Percentiles rank a stretch among this genome's conserved stretches.
Evolutionary conservation across 1,140 invertebrate genomes (phyloP).

Genomic region (Scaptomyza graminum): DNA sequence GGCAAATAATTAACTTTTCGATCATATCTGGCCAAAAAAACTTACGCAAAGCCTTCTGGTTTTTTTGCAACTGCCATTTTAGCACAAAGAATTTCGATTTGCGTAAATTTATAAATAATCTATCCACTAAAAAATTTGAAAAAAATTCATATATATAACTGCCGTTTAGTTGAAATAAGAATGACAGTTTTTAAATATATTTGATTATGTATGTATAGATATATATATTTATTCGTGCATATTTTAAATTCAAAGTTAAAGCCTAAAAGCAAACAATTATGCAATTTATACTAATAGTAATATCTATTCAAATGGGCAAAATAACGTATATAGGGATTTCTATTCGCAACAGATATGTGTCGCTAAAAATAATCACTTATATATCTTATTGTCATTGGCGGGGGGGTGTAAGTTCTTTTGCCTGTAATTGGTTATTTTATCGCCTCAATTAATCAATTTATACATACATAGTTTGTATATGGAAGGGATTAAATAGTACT

Average conservation of each 20-base stretch:
- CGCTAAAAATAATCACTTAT: conserved; percentile 42
- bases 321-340: conserved; percentile 10
- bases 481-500: conserved; percentile 46
- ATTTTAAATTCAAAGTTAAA: neutral
- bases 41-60: conserved; percentile 28
- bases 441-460: conserved; percentile 9
- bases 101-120: neutral
- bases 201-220: conserved; percentile 10
- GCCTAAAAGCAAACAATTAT: conserved; percentile 60
- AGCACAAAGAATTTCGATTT: neutral
- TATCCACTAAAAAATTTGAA: neutral
- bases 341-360: conserved; percentile 15
- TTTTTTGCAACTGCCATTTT: neutral
- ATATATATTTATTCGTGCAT: conserved; percentile 26
- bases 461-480: conserved; percentile 16
- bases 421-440: conserved; percentile 32
- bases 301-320: conserved; percentile 4
- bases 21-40: conserved; percentile 91
- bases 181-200: conserved; percentile 22
- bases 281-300: conserved; percentile 42
- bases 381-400: conserved; percentile 73
- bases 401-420: conserved; percentile 41
- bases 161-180: neutral
- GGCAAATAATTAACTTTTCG: conserved; percentile 91
- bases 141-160: conserved; percentile 19